Base-by-base conservation (phyloP, 2,888 invertebrate species). In the Criorhina ranunculi region DNA sequence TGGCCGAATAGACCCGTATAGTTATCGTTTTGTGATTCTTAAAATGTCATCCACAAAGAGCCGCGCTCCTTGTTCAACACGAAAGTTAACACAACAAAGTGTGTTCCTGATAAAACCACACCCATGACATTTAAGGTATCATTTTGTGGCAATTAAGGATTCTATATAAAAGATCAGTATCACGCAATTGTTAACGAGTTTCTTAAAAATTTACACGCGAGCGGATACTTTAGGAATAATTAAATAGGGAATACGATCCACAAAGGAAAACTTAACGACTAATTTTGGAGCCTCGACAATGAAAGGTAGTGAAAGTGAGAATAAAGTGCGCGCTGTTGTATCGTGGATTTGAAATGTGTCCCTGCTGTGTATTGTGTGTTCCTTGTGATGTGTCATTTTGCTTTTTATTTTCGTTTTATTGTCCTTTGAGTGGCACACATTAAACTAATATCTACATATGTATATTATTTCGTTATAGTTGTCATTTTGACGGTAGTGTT, bases 161-260 rank as follows among this genome's bases (percentile, higher is more conserved):
- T 66, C 62, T 49, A 75, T 85, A 85, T 85, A 85, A 70, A 85
- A 85, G 85, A 40, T 80, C 64, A 44, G n/a, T 35, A 42, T 15
- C 42, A 17, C 49, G 31, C 15, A 79, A 69, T 40, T 66, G 31
- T 1, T 55, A 33, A 60, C 57, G 69, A 80, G 80, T 85, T 69
- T 40, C 70, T 51, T 73, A 33, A 44, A 64, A 80, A 66, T 57
- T 69, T 70, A 46, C 70, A 55, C 85, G 53, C 37, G 35, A 80
- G 59, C 57, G 62, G 59, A 73, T 40, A 67, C 49, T 55, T 60
- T 40, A 51, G 40, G 40, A 78, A 69, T 57, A 77, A 33, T 7
- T 67, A 29, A n/a, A 40, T 42, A 31, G n/a, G 70, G n/a, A 67
- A 59, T 46, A 73, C 60, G 46, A 67, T 55, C 19, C 51, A 37